These are phyloP conservation scores for Helicoverpa assulta DNA, from an alignment of 2,888 invertebrate genomes.

Conservation along the genomic window DNA sequence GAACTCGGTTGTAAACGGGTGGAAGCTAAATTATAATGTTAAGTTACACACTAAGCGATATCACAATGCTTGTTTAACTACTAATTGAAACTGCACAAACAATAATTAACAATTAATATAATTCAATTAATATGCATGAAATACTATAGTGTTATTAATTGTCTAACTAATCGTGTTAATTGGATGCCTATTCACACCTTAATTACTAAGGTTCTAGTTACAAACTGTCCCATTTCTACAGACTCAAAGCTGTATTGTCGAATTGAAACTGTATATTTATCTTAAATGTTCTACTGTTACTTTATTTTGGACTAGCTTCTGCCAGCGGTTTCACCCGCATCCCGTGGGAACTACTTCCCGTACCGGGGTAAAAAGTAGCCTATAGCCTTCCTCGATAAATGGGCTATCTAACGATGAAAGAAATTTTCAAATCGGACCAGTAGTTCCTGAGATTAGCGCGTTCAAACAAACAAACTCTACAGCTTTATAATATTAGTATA, in stretches of 20 bases:
- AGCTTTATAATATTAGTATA: too few relatives aligned
- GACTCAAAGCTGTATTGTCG: slow-evolving; percentile 3
- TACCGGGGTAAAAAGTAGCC: too few relatives aligned
- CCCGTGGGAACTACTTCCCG: too few relatives aligned
- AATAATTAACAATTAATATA: slow-evolving; percentile 36
- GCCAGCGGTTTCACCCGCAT: too few relatives aligned
- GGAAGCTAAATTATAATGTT: too few relatives aligned
- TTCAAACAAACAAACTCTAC: too few relatives aligned
- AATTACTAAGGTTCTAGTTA: slow-evolving; percentile 24
- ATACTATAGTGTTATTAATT: slow-evolving; percentile 17
- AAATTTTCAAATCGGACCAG: too few relatives aligned
- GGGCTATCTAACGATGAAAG: too few relatives aligned
- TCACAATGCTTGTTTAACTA: not conserved
- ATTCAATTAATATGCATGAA: slow-evolving; percentile 43
- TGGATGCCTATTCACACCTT: slow-evolving; percentile 26
- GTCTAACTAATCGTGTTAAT: slow-evolving; percentile 28
- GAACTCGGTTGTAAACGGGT: too few relatives aligned
- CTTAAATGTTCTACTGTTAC: not conserved
- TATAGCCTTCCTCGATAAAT: too few relatives aligned
- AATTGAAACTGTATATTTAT: slow-evolving; percentile 1
- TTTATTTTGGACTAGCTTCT: not conserved
- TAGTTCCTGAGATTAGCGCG: too few relatives aligned
- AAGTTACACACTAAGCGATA: not conserved
- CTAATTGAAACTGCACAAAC: slow-evolving; percentile 32
- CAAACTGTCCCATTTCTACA: slow-evolving; percentile 17